Percentiles rank a stretch among this genome's conserved stretches.
Evolutionary conservation across 2,113 vertebrate genomes (phyloP).

Genomic region (Calyptommatus sinebrachiatus): DNA sequence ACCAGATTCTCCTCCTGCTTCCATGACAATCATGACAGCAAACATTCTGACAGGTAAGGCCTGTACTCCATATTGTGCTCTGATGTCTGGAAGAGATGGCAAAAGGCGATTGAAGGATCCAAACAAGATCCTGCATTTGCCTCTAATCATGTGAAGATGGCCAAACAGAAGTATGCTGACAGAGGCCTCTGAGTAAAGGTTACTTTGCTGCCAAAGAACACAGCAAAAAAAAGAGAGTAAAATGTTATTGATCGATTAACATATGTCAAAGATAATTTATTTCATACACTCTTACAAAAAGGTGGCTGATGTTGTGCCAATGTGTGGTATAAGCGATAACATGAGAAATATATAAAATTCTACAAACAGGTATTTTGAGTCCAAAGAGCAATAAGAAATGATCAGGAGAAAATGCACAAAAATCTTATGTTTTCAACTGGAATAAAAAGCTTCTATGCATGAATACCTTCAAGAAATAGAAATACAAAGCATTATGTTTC

Average conservation of each 20-base stretch:
- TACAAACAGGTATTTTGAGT: conserved; percentile 10
- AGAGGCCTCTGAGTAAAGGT: neutral
- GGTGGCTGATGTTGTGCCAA: neutral
- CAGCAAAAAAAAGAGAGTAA: neutral
- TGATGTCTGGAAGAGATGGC: too few relatives aligned
- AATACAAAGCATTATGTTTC: conserved; percentile 11
- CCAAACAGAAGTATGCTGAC: neutral
- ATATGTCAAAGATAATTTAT: neutral
- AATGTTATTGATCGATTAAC: neutral
- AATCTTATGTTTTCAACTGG: neutral
- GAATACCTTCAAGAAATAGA: conserved; percentile 25
- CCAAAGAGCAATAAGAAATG: conserved; percentile 12
- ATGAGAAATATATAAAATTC: conserved; percentile 18
- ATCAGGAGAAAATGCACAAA: conserved; percentile 13
- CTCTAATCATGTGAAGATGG: neutral
- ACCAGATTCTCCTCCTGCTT: too few relatives aligned
- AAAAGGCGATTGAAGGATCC: too few relatives aligned
- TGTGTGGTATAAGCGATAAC: conserved; percentile 5
- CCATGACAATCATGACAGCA: too few relatives aligned
- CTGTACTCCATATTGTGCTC: too few relatives aligned
- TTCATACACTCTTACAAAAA: neutral
- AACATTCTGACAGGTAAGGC: too few relatives aligned
- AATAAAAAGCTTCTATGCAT: neutral
- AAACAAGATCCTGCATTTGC: too few relatives aligned
- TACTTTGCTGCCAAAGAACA: neutral